Percentiles rank a stretch among this genome's conserved stretches.
Evolutionary conservation across 2,797 vertebrate species (phyloP).

Genomic region (Natrix natrix): DNA sequence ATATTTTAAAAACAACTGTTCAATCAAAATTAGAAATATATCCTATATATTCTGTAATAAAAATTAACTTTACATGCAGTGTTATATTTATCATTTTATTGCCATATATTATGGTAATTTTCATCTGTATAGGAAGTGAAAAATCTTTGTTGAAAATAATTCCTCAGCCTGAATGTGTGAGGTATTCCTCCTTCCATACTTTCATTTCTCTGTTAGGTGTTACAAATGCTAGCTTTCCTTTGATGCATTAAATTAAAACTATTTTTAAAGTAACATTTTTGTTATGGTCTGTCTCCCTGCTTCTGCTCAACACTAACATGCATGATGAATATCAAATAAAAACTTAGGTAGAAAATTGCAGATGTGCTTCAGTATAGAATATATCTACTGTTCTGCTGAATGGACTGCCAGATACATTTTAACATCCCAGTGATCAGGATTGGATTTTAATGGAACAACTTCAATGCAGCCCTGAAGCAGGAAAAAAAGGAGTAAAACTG

Average conservation of each 20-base stretch:
- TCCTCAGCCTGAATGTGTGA: not conserved
- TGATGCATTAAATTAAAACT: conserved; percentile 42
- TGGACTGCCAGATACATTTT: fast-evolving
- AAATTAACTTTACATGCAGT: not conserved
- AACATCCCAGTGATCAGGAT: conserved; percentile 12
- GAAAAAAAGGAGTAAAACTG: not conserved
- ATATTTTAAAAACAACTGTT: not conserved
- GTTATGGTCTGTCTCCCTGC: conserved; percentile 39
- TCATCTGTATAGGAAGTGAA: not conserved
- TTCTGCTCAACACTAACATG: conserved; percentile 5
- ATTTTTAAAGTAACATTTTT: conserved; percentile 33
- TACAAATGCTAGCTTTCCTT: conserved; percentile 41
- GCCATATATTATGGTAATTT: not conserved
- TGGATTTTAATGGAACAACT: conserved; percentile 3
- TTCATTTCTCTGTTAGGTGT: conserved; percentile 40
- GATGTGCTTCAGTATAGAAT: not conserved
- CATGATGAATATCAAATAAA: conserved; percentile 30
- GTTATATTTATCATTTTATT: not conserved
- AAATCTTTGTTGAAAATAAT: not conserved
- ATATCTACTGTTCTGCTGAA: not conserved
- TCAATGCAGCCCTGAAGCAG: not conserved
- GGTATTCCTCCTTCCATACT: conserved; percentile 38
- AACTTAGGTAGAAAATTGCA: conserved; percentile 7
- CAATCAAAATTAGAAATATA: not conserved
- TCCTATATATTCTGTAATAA: not conserved